Evolutionary conservation across 1,140 invertebrate genomes (phyloP), one percentile per base, ranked within the genome.

Genomic region (Drosophila sproati): DNA sequence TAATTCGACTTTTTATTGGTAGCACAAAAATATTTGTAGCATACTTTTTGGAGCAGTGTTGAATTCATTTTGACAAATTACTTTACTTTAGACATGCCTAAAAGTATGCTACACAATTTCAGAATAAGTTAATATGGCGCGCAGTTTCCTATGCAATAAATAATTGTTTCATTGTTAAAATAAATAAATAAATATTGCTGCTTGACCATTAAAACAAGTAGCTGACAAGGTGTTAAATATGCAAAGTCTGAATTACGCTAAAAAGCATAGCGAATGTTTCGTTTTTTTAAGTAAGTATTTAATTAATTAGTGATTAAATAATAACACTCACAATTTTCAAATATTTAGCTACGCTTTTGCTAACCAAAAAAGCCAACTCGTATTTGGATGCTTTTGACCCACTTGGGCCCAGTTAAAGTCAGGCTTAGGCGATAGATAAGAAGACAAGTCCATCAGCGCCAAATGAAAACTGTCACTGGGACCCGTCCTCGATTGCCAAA

Each of bases 381-480:
- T 5, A 1, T 5, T 10, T 52, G 6, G 29, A 12, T 12, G 20
- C 20, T 56, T 45, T 56, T 66, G 37, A 7, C 29, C 55, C 47
- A 68, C 50, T 68, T 28, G 7, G 5, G 32, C 35, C 20, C 32
- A 43, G 68, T 51, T 48, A 57, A 35, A 29, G 43, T 37, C 48
- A 51, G 52, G 7, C n/a, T 51, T 52, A 50, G 48, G 41, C 51
- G 41, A 47, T 10, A 12, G 45, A 73, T 37, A 47, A 39, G 64
- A 61, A 10, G 48, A 56, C 31, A 29, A 57, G 62, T 48, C 55
- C 64, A 61, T 60, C 73, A 59, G 48, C 43, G 34, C 56, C 50
- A 57, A 55, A 82, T 82, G 60, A 60, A 76, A 76, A 80, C 54
- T 50, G 63, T 80, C 73, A 77, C 69, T 12, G 48, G 66, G 63